Evolutionary conservation across 2,113 vertebrate species (phyloP).

Genomic region (Rousettus leschenaultii): DNA sequence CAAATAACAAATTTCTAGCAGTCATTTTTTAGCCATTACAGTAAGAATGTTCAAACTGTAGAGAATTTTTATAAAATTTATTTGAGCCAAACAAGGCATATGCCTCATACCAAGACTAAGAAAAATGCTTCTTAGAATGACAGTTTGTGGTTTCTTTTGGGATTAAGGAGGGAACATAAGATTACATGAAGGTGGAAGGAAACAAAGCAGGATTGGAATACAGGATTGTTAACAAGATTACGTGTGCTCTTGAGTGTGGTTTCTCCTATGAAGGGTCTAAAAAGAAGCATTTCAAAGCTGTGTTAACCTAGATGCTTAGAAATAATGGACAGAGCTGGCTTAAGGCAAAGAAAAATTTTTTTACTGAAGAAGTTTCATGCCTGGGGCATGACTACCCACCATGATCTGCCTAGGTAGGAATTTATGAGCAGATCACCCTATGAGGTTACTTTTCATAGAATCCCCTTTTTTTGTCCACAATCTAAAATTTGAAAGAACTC

Average conservation of each 20-base stretch:
- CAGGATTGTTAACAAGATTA: neutral
- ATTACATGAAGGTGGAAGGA: neutral
- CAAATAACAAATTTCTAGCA: no score
- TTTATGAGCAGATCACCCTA: neutral
- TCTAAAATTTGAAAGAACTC: neutral
- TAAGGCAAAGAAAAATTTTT: neutral
- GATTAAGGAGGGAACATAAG: neutral
- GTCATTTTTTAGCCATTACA: no score
- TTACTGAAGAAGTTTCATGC: neutral
- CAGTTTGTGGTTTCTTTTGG: neutral
- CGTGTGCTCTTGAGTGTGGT: neutral
- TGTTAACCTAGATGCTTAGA: neutral
- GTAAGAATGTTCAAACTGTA: neutral
- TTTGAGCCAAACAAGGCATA: neutral
- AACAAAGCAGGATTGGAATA: neutral
- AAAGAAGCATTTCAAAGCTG: neutral
- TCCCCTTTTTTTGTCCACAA: neutral
- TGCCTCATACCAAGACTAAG: neutral
- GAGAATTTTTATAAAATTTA: neutral
- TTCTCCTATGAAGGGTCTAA: neutral
- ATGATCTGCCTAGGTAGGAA: neutral
- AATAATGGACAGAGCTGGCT: neutral
- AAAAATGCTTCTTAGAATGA: neutral
- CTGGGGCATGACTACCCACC: neutral
- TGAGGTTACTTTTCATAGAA: neutral